A percentile compares a stretch with the other conserved stretches of the same genome.
phyloP scores from a whole-genome alignment of 2,888 invertebrate species.

The Fragum whitleyi region DNA sequence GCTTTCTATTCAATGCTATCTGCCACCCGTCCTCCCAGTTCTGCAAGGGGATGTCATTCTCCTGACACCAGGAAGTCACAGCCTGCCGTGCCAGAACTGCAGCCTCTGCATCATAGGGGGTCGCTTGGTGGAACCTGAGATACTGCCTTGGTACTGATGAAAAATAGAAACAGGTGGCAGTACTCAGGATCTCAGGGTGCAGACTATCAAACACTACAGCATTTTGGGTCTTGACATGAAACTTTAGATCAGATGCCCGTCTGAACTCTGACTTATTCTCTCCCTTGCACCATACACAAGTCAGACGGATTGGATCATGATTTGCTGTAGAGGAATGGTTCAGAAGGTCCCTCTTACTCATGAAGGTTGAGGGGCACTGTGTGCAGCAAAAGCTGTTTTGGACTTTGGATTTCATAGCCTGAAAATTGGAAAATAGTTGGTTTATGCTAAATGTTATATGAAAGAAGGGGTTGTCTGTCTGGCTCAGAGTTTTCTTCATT shows the following conservation, averaged over 20 bases:
- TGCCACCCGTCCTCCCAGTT: background rate
- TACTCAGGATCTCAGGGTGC: background rate
- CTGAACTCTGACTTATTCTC: background rate
- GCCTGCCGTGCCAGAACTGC: background rate
- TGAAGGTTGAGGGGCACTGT: slow-evolving; percentile 6
- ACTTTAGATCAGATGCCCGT: background rate
- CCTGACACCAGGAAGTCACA: too few species aligned
- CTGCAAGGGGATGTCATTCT: background rate
- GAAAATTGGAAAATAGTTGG: too few species aligned
- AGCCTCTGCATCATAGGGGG: background rate
- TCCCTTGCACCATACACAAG: background rate
- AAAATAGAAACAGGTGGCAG: background rate
- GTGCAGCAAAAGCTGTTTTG: background rate
- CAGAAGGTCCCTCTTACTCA: background rate
- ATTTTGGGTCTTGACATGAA: background rate
- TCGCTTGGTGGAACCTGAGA: background rate
- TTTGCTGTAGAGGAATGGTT: background rate
- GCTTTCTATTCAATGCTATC: background rate
- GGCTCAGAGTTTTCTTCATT: too few species aligned
- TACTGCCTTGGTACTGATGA: background rate
- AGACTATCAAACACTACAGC: background rate
- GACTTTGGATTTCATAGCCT: too few species aligned
- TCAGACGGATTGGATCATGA: background rate
- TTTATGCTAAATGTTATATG: too few species aligned
- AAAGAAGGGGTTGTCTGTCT: too few species aligned